Evolutionary conservation across 2,113 vertebrate species (phyloP), one percentile per base, ranked within the genome.

Genomic region (Sapajus apella): DNA sequence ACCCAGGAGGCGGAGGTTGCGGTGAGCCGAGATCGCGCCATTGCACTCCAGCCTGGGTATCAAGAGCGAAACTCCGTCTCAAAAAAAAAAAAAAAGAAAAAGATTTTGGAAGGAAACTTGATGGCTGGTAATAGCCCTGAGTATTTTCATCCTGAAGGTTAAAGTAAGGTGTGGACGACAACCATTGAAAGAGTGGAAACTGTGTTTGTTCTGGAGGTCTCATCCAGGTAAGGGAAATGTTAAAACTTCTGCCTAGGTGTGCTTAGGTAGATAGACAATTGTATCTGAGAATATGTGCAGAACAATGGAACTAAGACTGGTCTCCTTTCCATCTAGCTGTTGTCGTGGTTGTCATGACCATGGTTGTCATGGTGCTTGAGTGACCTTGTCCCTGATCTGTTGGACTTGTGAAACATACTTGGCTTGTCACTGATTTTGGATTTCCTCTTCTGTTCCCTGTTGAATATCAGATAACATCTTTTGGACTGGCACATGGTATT

Each of bases 381-480:
- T 96, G 96, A 98, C 97, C 97, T 98, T 98, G 97, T 97, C 97
- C 92, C 81, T 92, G 89, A 72, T 91, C 81, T 94, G 61, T 25
- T 43, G 58, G 84, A 32, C 92, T 91, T 87, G 32, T 95, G 87
- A 97, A 94, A 96, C 96, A 95, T 96, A 92, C 92, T 96, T 98
- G 96, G 96, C 95, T 94, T 81, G 96, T 87, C 95, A 83, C 96
- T 93, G 95, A 96, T 88, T 98, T 94, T 98, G 97, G 95, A 97
- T 96, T 98, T 98, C 97, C 98, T 98, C 97, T 97, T 95, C 96
- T 96, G 92, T 89, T 87, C 77, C 50, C 90, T 95, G 76, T 68
- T 88, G 90, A 55, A 45, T 98, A 97, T 98, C 97, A 91, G 92
- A 94, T 98, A 76, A 95, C 97, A 96, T 97, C 97, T 97, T 96